Evolutionary conservation across 2,888 invertebrate species (phyloP).

Genomic region (Crepidodera aurea): DNA sequence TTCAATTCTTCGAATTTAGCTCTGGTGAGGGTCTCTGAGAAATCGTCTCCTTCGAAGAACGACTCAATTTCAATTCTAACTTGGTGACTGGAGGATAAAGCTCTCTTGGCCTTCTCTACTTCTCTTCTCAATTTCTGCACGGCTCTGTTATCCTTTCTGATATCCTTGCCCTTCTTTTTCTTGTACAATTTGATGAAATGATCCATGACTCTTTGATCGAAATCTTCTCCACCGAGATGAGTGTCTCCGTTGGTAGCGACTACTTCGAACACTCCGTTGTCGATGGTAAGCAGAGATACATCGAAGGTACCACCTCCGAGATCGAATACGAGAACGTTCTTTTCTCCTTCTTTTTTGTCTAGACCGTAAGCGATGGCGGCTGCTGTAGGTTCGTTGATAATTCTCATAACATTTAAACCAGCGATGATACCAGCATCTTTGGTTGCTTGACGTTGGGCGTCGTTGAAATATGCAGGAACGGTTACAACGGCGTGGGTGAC

Average conservation of each 20-base stretch:
- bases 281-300: constrained; percentile 96
- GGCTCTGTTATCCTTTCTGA: constrained; percentile 87
- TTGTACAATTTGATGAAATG: constrained; percentile 96
- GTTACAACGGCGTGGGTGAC: constrained; percentile 88
- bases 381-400: constrained; percentile 98
- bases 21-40: constrained; percentile 96
- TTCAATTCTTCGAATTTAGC: constrained; percentile 99
- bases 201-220: constrained; percentile 98
- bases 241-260: constrained; percentile 95
- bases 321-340: constrained; percentile 98
- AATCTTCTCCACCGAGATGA: constrained; percentile 98
- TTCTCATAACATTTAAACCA: constrained; percentile 90
- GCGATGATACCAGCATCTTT: constrained; percentile 89
- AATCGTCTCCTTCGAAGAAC: constrained; percentile 97
- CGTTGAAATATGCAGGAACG: constrained; percentile 98
- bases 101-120: constrained; percentile 97
- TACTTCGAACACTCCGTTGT: constrained; percentile 96
- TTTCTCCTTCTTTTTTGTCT: constrained; percentile 96
- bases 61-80: constrained; percentile 98
- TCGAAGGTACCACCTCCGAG: constrained; percentile 99
- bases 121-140: constrained; percentile 96
- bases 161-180: constrained; percentile 98
- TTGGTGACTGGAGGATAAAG: constrained; percentile 93
- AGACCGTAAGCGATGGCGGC: constrained; percentile 97
- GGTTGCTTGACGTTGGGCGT: constrained; percentile 98